Base-by-base conservation (phyloP, 2,888 invertebrate genomes). In the Oxytorus armatus region DNA sequence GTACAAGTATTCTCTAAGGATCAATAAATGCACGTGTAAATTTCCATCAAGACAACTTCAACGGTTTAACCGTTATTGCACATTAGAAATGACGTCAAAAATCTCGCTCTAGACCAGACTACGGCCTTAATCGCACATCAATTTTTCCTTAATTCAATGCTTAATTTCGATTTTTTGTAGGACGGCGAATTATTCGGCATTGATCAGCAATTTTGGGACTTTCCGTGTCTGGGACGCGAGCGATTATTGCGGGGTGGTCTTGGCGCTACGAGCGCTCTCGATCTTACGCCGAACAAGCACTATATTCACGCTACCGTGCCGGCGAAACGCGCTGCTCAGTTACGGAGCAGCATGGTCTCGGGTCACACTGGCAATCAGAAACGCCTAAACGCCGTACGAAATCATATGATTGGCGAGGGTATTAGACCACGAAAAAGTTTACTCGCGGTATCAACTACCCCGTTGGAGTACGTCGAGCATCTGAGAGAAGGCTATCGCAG, bases 151-250 rank as follows among this genome's bases (percentile, higher is more conserved):
- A n/a, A n/a, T 39, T 3, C 10, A 5, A 11, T 21, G 33, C 16
- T 39, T 42, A 53, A 14, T n/a, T 16, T 21, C 7, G 8, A 10
- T 11, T 10, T 14, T 25, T 49, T 68, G 3, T 88, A 94, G 83
- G 97, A 97, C 88, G 97, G 97, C 4, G 97, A 97, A 92, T 93
- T 95, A 84, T 97, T 97, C 86, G 97, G 97, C 0, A 93, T 93
- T 65, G 93, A 95, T 57, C 97, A 97, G 90, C 94, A 92, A 82
- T 95, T 97, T 88, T 96, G 96, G 94, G 96, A 96, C 82, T 95
- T 95, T 83, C 93, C 94, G 85, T 80, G 79, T 21, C 93, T 94
- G 16, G 94, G 94, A 94, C 95, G 92, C 89, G 90, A 90, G 33
- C 10, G 57, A 55, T 23, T 16, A n/a, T 39, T 49, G 39, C 65